Evolutionary conservation across 2,113 vertebrate species (phyloP).

Genomic region (Atherinomorus stipes): DNA sequence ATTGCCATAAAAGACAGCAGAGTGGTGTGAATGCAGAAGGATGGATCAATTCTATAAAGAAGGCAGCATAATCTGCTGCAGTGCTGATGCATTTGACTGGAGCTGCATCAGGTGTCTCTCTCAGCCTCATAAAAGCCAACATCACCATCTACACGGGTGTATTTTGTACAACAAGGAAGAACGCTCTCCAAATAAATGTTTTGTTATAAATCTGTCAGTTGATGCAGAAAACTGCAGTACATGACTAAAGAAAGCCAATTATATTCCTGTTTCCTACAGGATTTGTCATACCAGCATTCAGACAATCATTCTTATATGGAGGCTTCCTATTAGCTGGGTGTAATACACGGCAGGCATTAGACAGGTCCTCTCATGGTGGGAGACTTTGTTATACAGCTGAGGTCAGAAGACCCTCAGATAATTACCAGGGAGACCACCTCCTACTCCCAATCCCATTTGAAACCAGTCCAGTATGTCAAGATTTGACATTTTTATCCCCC

Average conservation of each 20-base stretch:
- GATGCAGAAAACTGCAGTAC: too few relatives aligned
- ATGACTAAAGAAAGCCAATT: not conserved
- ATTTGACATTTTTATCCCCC: constrained; percentile 54
- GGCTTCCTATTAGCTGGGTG: not conserved
- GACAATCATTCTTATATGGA: not conserved
- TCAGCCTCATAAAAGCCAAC: not conserved
- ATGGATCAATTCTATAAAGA: too few relatives aligned
- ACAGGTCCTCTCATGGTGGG: constrained; percentile 3
- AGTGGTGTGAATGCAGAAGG: too few relatives aligned
- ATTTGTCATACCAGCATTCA: constrained; percentile 8
- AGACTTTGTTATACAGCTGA: constrained; percentile 25
- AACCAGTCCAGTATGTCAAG: constrained; percentile 27
- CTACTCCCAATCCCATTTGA: constrained; percentile 31
- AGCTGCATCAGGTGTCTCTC: too few relatives aligned
- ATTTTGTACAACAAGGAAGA: not conserved
- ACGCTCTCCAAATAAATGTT: not conserved
- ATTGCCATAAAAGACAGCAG: too few relatives aligned
- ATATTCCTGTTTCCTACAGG: not conserved
- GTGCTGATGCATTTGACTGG: too few relatives aligned
- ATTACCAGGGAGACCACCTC: constrained; percentile 27
- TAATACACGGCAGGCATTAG: constrained; percentile 5
- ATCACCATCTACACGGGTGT: not conserved
- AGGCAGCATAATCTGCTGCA: too few relatives aligned
- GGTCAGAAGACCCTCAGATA: constrained; percentile 41
- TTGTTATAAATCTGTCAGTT: too few relatives aligned